Evolutionary conservation across 2,888 invertebrate species (phyloP), one percentile per base, ranked within the genome.

Genomic region (Thereva unica): DNA sequence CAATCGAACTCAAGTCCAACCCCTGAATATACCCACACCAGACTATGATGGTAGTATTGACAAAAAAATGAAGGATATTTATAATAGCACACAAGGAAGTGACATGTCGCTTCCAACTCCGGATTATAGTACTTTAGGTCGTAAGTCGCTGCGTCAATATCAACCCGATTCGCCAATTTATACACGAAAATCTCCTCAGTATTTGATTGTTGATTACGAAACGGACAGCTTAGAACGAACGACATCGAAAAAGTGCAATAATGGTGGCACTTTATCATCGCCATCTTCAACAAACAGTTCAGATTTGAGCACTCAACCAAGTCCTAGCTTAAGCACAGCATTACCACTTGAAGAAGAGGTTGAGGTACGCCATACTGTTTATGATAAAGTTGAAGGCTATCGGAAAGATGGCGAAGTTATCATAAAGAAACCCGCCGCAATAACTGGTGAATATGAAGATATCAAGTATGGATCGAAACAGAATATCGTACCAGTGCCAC

Each of bases 311-410:
- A 86, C 87, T 5, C 90, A 90, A 73, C 86, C 90, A 0, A 90
- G 90, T 74, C 90, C 91, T 3, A 88, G 88, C 70, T 78, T 90
- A 67, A 90, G 90, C 71, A 85, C 86, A 2, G 90, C 90, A 1
- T 77, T 92, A 64, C 92, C 91, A 0, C 82, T 91, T 76, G 91
- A 91, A 75, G 92, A 92, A 82, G 91, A 92, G 78, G 81, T 92
- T 71, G 91, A 90, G 35, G 90, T 91, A 83, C 84, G 86, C 73
- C 91, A 92, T 75, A 89, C 89, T 3, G 85, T 91, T 2, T 89
- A 90, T 68, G 80, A 82, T 71, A 78, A 78, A 12, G 68, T 79
- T 6, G 77, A 78, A 64, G 81, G 80, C 41, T 76, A 78, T 74
- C 75, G 78, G 35, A 78, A 79, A 68, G 79, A 80, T 52, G 76